Base-by-base conservation (phyloP, 1,140 invertebrate genomes). In the Magallana ariakensis region DNA sequence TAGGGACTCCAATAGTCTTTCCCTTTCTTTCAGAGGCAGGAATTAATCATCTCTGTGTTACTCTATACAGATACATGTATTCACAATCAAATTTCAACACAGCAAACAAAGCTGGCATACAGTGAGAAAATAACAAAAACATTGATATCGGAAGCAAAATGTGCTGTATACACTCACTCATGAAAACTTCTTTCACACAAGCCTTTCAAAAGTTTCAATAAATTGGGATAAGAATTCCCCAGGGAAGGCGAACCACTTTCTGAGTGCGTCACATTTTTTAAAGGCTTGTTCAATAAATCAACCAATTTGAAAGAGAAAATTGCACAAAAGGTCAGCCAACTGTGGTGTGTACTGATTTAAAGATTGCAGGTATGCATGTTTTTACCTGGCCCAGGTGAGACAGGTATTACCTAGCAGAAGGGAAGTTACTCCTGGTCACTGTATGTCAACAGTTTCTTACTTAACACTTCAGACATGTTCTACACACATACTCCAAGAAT, bases 211-310 rank as follows among this genome's bases (percentile, higher is more conserved):
- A 75, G 22, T 75, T 75, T 75, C 66, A 46, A 75, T 33, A 46
- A 26, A 26, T 26, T 11, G 9, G 5, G 6, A 75, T 33, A 26
- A 26, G 33, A 75, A 75, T 26, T 75, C 33, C 66, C 66, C 66
- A 26, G 33, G 66, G 66, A 75, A 75, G 66, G 9, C 66, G 11
- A 75, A 75, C 22, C 66, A 75, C 66, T 75, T 75, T 26, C 19
- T 26, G 22, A 33, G 33, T 75, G 66, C 66, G 66, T 75, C 66
- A 75, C 33, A 75, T 75, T 75, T 75, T 19, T 75, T 75, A 26
- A 13, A 22, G 19, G 66, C 7, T 75, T 75, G 66, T 75, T 75
- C 66, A 75, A 75, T 75, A 75, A 75, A 75, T 75, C 66, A 75
- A 75, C 66, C 66, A 75, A 13, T 75, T 75, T 75, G 22, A 75